phyloP scores from a whole-genome alignment of 1,140 invertebrate genomes.

The Epicauta chinensis region DNA sequence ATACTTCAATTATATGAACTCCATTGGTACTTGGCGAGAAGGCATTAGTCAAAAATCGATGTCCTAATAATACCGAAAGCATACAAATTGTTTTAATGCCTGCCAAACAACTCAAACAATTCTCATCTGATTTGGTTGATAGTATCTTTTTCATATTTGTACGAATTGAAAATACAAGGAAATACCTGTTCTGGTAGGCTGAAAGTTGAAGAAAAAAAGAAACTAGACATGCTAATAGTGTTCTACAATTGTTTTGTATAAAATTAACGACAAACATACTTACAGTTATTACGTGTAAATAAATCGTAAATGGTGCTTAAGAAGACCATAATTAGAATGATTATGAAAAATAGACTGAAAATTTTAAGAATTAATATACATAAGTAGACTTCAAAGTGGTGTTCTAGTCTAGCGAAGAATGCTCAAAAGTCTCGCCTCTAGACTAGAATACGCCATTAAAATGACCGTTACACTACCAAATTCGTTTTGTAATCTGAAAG shows the following conservation, averaged over 20 bases:
- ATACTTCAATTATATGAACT: constrained; percentile 18
- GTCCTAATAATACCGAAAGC: constrained; percentile 62
- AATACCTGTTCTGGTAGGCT: constrained; percentile 20
- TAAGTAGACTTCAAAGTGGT: constrained; percentile 1
- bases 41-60: constrained; percentile 39
- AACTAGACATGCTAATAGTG: too few relatives aligned
- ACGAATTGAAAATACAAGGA: constrained; percentile 38
- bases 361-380: constrained; percentile 6
- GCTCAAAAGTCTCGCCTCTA: too few relatives aligned
- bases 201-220: too few relatives aligned
- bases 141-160: constrained; percentile 37
- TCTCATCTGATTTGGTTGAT: constrained; percentile 23
- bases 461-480: too few relatives aligned
- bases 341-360: constrained; percentile 18
- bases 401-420: constrained; percentile 2
- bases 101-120: constrained; percentile 45
- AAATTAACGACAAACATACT: too few relatives aligned
- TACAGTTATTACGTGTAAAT: neutral
- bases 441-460: too few relatives aligned
- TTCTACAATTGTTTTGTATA: too few relatives aligned
- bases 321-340: constrained; percentile 4
- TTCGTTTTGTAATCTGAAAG: too few relatives aligned
- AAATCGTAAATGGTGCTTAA: constrained; percentile 23
- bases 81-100: constrained; percentile 57
- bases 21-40: constrained; percentile 22